phyloP scores from a whole-genome alignment of 1,140 invertebrate species.

The Hermetia illucens region DNA sequence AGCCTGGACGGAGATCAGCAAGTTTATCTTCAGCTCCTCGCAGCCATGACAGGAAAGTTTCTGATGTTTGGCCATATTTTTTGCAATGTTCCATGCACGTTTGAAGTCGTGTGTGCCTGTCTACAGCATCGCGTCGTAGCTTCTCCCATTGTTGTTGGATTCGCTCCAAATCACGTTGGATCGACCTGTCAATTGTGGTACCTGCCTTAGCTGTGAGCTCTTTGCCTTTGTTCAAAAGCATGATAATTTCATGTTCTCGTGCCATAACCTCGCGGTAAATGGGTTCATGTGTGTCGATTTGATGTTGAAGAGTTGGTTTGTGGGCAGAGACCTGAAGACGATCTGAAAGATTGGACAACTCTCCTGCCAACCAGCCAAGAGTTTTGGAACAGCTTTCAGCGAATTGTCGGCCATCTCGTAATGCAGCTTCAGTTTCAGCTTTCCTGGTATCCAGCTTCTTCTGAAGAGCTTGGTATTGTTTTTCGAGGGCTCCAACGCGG shows the following conservation, averaged over 20 bases:
- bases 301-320: constrained; percentile 64
- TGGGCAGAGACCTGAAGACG: constrained; percentile 76
- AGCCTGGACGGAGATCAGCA: constrained; percentile 59
- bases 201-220: constrained; percentile 50
- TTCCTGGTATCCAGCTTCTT: constrained; percentile 80
- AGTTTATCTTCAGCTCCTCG: constrained; percentile 74
- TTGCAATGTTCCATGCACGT: constrained; percentile 85
- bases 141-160: constrained; percentile 84
- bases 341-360: constrained; percentile 57
- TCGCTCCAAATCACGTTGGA: constrained; percentile 64
- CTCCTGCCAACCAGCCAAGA: constrained; percentile 73
- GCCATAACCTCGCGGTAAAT: constrained; percentile 76
- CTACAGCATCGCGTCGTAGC: constrained; percentile 68
- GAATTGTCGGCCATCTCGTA: constrained; percentile 73
- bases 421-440: constrained; percentile 75
- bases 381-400: constrained; percentile 73
- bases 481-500: constrained; percentile 68
- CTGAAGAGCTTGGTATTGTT: constrained; percentile 71
- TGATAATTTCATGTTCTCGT: constrained; percentile 86
- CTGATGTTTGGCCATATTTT: constrained; percentile 73
- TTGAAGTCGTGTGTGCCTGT: constrained; percentile 70
- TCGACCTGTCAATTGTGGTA: constrained; percentile 37
- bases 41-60: constrained; percentile 79
- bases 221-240: constrained; percentile 82
- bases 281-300: constrained; percentile 76